Evolutionary conservation across 2,888 invertebrate species (phyloP), one percentile per base, ranked within the genome.

Genomic region (Acleris literana): DNA sequence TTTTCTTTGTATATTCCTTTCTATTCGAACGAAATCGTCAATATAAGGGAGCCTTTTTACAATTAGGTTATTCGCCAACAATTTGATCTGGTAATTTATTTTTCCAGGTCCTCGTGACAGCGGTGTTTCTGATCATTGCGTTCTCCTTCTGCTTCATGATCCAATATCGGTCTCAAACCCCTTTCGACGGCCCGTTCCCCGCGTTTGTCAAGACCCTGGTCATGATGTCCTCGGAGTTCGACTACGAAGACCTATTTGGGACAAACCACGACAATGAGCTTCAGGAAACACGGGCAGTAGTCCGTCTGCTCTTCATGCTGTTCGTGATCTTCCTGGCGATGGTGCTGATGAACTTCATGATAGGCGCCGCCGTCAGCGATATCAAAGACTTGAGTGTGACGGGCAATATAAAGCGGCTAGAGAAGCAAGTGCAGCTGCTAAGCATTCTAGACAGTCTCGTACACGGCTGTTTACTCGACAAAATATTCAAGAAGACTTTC

Each of bases 341-440:
- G 17, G 83, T 87, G 0, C 72, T 88, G 68, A 86, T 87, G 82
- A 88, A 88, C 68, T 76, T 88, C 9, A 79, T 89, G 73, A 78
- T 86, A 22, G 88, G 87, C 63, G 74, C 87, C 55, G 87, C 88
- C 20, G 87, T 89, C 54, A 87, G 81, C 69, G 88, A 89, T 66
- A 82, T 86, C 33, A 79, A 81, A 25, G 78, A 78, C 7, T 77
- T 90, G 18, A 82, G 85, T 71, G 79, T 81, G 11, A 79, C 83
- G 66, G 87, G 87, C 1, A 79, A 82, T 63, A 80, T 85, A n/a
- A 80, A 81, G 57, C 68, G 84, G 39, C 72, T 87, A 17, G 76
- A 77, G 16, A 85, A 87, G 68, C 87, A 88, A 70, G 85, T 84
- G 9, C 79, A 79, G 60, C 83, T 84, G 63, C 73, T 84, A 25